Evolutionary conservation across 2,888 invertebrate species (phyloP), one percentile per base, ranked within the genome.

Genomic region (Punctoribates punctum): DNA sequence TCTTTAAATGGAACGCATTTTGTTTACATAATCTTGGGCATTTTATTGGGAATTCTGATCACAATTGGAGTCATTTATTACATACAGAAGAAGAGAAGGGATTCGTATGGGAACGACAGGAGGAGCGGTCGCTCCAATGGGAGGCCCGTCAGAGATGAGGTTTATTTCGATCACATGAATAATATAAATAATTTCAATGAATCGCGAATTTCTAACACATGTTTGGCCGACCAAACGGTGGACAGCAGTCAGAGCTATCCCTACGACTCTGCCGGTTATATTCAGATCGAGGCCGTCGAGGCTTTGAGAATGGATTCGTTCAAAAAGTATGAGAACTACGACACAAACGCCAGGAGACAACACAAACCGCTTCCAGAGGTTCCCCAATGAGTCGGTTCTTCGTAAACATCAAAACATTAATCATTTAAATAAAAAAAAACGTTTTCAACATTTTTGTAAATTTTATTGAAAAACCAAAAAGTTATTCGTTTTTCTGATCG

Each of bases 241-340:
- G 38, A 65, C 38, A 38, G 27, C 34, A 25, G 29, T 62, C 65
- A 65, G 38, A n/a, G 4, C 25, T 65, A 65, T 65, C 65, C 70
- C n/a, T 70, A 46, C 70, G 70, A 70, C 38, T 42, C 70, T 34
- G 70, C 46, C 42, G 70, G 70, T n/a, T 70, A 70, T 70, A 70
- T 70, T 46, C 70, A 70, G 42, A 70, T 70, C 20, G 70, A 70
- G 46, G 70, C 70, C 70, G 70, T 70, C 13, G 70, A 70, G 70
- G 17, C 70, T 42, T 38, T 70, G 70, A 17, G 42, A 20, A 42
- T 70, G 70, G 38, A 70, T 42, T 20, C 70, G 13, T 70, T 70
- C 42, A 38, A 15, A 20, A 70, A 70, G 46, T 70, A 70, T 42
- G 70, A 70, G n/a, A 70, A 70, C 15, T 70, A 23, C 15, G 70